Percentiles rank a stretch among this genome's conserved stretches.
phyloP scores from a whole-genome alignment of 2,888 invertebrate species.

The Incurvaria masculella region DNA sequence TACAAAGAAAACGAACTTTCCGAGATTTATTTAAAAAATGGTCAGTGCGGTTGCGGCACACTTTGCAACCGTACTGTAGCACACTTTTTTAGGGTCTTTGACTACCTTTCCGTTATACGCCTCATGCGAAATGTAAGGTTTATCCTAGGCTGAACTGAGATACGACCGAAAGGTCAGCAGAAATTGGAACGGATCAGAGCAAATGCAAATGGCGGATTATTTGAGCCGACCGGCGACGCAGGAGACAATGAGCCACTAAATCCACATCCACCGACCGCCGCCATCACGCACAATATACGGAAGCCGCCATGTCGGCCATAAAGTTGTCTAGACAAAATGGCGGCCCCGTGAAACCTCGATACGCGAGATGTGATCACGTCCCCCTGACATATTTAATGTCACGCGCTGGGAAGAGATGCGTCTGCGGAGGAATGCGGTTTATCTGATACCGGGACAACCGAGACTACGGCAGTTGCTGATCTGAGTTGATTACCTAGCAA shows the following conservation, averaged over 20 bases:
- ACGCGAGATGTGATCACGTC: not conserved
- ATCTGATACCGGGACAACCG: not conserved
- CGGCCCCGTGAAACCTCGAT: not conserved
- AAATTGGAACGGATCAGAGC: not conserved
- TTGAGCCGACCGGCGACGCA: not conserved
- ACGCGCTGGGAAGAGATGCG: not conserved
- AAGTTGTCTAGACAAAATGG: not conserved
- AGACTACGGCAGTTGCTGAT: not conserved
- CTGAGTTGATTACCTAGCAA: too few species aligned
- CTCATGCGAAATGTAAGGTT: too few species aligned
- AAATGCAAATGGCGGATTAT: not conserved
- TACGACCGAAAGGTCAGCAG: too few species aligned
- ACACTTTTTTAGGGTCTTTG: too few species aligned
- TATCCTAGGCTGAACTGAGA: too few species aligned
- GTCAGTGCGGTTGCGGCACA: too few species aligned
- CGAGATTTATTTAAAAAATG: too few species aligned
- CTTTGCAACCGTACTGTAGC: too few species aligned
- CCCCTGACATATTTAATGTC: not conserved
- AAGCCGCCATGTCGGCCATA: not conserved
- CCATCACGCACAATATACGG: not conserved
- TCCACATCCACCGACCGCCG: not conserved
- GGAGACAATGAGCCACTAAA: not conserved
- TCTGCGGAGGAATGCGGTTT: not conserved
- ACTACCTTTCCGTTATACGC: too few species aligned
- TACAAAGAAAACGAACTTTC: too few species aligned